Percentiles rank a stretch among this genome's conserved stretches.
Evolutionary conservation across 1,140 invertebrate species (phyloP).

Genomic region (Philopotamus ludificatus): DNA sequence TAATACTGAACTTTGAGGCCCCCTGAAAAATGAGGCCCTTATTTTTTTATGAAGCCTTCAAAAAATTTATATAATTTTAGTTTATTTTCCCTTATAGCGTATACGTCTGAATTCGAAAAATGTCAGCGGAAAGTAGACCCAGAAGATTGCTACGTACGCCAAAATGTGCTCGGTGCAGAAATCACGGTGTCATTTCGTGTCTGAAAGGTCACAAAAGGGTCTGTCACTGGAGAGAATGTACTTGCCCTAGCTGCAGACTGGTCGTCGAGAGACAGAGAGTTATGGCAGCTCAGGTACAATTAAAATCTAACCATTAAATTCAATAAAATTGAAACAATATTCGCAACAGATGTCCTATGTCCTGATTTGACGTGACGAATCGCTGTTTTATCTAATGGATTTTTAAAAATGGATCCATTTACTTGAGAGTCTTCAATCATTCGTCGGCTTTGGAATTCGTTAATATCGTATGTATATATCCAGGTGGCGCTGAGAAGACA

Average conservation of each 20-base stretch:
- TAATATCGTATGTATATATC: neutral
- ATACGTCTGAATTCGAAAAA: neutral
- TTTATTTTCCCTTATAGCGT: too few relatives aligned
- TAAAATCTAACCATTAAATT: neutral
- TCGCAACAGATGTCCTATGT: neutral
- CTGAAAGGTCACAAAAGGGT: conserved; percentile 84
- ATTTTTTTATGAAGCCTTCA: too few relatives aligned
- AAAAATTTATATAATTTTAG: too few relatives aligned
- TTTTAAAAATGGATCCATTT: too few relatives aligned
- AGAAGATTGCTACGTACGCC: conserved; percentile 65
- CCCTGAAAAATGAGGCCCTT: too few relatives aligned
- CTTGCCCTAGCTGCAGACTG: conserved; percentile 81
- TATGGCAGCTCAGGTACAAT: conserved; percentile 80
- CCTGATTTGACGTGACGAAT: neutral
- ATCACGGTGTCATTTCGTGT: conserved; percentile 86
- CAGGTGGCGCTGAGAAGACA: conserved; percentile 64
- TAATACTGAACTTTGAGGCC: too few relatives aligned
- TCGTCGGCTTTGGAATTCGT: neutral
- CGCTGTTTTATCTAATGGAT: neutral
- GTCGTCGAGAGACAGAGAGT: conserved; percentile 84
- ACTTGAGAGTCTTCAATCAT: too few relatives aligned
- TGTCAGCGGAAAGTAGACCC: conserved; percentile 34
- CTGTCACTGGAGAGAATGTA: conserved; percentile 77
- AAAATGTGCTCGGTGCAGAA: conserved; percentile 85
- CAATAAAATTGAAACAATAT: neutral